Conservation (phyloP, 2,113 vertebrate genomes). For the Talpa occidentalis region DNA sequence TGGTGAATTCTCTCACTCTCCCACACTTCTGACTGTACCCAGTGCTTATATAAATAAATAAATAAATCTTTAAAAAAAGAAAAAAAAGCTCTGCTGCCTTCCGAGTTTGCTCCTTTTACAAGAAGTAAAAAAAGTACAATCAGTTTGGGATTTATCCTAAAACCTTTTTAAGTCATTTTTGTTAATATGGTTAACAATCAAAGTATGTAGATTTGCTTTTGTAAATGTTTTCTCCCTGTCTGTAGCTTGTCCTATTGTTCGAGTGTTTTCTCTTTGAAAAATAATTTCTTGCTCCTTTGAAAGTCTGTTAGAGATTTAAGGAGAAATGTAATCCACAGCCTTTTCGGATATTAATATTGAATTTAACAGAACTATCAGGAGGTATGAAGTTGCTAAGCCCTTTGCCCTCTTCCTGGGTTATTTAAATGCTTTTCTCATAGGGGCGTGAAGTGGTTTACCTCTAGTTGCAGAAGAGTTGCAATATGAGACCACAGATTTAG, state of each 20-base stretch:
- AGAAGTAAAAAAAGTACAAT: neutral
- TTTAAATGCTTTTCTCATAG: slow-evolving; percentile 18
- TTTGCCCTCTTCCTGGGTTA: neutral
- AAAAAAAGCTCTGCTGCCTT: too few species aligned
- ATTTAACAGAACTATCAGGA: slow-evolving; percentile 32
- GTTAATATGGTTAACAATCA: neutral
- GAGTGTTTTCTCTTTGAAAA: slow-evolving; percentile 46
- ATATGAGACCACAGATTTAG: slow-evolving; percentile 48
- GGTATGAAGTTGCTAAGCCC: neutral
- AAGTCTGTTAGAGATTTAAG: slow-evolving; percentile 24
- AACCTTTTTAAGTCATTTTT: neutral
- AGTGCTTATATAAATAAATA: too few species aligned
- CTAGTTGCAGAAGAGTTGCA: slow-evolving; percentile 38
- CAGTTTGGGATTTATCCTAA: neutral
- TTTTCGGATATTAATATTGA: slow-evolving; percentile 31
- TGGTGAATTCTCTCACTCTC: too few species aligned
- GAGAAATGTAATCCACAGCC: slow-evolving; percentile 37
- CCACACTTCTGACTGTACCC: too few species aligned
- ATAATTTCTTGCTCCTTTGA: neutral
- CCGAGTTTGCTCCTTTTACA: neutral
- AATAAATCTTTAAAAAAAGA: too few species aligned
- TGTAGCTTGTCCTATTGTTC: slow-evolving; percentile 17
- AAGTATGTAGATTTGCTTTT: neutral
- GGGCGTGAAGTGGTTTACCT: neutral
- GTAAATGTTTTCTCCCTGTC: neutral